Conservation (phyloP, 2,888 invertebrate species). For the Mesopsocus fuscifrons region DNA sequence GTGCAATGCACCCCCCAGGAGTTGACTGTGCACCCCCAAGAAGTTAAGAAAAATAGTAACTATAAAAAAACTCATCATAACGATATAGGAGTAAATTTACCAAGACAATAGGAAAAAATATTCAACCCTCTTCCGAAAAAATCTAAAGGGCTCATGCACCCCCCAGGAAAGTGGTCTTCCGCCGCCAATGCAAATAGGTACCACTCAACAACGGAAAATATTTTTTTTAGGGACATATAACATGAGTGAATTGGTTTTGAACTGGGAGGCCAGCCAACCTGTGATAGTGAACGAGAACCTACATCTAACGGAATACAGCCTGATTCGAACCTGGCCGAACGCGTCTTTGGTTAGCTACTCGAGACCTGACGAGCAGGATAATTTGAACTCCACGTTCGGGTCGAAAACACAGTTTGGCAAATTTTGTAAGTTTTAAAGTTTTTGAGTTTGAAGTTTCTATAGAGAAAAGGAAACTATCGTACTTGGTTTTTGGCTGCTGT, state of each 20-base stretch:
- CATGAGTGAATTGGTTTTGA: constrained; percentile 47
- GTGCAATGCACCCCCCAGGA: too few species aligned
- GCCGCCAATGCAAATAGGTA: too few species aligned
- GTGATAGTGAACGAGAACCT: constrained; percentile 55
- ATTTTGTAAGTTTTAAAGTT: constrained; percentile 32
- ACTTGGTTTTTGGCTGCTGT: constrained; percentile 16
- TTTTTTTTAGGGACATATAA: constrained; percentile 57
- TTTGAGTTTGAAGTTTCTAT: constrained; percentile 2
- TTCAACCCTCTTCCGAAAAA: too few species aligned
- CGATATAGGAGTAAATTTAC: too few species aligned
- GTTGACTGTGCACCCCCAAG: too few species aligned
- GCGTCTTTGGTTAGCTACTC: constrained; percentile 36
- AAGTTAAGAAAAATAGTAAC: too few species aligned
- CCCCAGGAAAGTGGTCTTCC: too few species aligned
- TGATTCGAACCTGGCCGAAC: constrained; percentile 51
- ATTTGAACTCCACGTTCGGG: not conserved
- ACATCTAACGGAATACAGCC: constrained; percentile 61
- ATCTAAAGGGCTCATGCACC: too few species aligned
- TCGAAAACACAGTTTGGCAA: constrained; percentile 34
- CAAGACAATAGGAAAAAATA: too few species aligned
- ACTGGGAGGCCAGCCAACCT: constrained; percentile 56
- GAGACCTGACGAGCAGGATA: not conserved
- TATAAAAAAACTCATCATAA: too few species aligned
- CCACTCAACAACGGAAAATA: too few species aligned
- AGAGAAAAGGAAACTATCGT: not conserved